A percentile compares a stretch with the other conserved stretches of the same genome.
These are phyloP conservation scores for Tillus elongatus DNA, from an alignment of 2,888 invertebrate genomes.

Conservation along the genomic window DNA sequence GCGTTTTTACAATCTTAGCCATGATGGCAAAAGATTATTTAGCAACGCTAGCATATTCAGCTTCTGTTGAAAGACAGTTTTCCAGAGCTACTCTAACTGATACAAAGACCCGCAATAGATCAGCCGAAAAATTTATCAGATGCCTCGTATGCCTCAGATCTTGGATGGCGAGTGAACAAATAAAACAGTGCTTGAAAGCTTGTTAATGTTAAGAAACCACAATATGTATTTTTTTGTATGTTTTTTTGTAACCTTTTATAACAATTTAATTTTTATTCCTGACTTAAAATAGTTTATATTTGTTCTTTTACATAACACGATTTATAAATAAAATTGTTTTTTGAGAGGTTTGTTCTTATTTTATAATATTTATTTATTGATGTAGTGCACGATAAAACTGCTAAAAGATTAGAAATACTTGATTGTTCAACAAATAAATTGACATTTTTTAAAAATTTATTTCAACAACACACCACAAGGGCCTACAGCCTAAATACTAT, in stretches of 20 bases:
- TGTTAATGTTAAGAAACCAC: conserved; percentile 7
- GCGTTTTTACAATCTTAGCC: conserved; percentile 16
- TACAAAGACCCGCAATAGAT: conserved; percentile 14
- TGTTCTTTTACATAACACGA: too few species aligned
- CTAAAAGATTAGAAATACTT: conserved; percentile 9
- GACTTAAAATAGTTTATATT: too few species aligned
- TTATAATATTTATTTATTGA: conserved; percentile 1
- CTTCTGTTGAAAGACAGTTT: conserved; percentile 18
- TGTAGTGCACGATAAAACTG: too few species aligned
- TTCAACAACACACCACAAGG: too few species aligned
- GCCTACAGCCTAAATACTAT: too few species aligned
- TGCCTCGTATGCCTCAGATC: conserved; percentile 14
- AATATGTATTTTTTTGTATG: conserved; percentile 8
- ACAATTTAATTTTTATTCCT: conserved; percentile 3
- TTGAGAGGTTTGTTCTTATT: conserved; percentile 8
- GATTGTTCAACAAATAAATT: conserved; percentile 9
- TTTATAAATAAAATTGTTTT: too few species aligned
- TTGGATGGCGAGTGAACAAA: conserved; percentile 10
- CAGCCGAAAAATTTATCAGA: conserved; percentile 10
- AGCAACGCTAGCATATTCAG: too few species aligned
- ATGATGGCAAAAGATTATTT: conserved; percentile 19
- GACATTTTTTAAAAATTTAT: conserved; percentile 10
- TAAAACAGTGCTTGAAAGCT: conserved; percentile 8
- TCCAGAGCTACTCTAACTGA: conserved; percentile 17
- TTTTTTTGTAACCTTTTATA: conserved; percentile 3